phyloP scores from a whole-genome alignment of 2,113 vertebrate species.

The Oreochromis aureus region DNA sequence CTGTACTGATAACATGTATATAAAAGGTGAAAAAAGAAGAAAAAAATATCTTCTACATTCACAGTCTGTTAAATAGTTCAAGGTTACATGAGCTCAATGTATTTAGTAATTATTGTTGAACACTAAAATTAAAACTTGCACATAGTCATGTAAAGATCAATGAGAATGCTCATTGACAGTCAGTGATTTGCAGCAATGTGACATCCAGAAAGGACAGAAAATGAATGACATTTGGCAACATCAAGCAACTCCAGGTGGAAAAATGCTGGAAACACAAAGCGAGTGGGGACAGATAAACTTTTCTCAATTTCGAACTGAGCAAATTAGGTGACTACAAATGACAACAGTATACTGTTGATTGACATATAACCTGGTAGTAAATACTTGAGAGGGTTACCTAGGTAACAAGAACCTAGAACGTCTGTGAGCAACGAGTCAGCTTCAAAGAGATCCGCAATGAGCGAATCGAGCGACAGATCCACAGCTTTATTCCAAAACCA shows the following conservation, averaged over 20 bases:
- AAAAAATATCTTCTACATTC: background rate
- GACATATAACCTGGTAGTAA: background rate
- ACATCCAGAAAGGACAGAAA: background rate
- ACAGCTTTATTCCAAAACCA: background rate
- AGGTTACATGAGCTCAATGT: background rate
- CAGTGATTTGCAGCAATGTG: background rate
- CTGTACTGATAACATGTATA: background rate
- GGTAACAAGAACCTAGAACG: background rate
- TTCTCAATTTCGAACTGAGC: background rate
- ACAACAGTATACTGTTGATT: background rate
- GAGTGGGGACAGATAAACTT: background rate
- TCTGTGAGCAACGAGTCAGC: background rate
- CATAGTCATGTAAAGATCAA: background rate
- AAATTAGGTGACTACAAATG: background rate
- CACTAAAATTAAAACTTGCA: background rate
- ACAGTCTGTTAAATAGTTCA: background rate
- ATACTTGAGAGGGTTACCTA: background rate
- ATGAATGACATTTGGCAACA: background rate
- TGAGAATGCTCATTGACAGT: fast-evolving
- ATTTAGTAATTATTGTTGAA: background rate
- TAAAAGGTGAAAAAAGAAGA: background rate
- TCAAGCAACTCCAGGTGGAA: background rate
- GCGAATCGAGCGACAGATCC: background rate
- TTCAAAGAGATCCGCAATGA: background rate
- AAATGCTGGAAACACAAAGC: background rate